phyloP scores from a whole-genome alignment of 2,888 invertebrate species.

The Drosophila neonasuta region DNA sequence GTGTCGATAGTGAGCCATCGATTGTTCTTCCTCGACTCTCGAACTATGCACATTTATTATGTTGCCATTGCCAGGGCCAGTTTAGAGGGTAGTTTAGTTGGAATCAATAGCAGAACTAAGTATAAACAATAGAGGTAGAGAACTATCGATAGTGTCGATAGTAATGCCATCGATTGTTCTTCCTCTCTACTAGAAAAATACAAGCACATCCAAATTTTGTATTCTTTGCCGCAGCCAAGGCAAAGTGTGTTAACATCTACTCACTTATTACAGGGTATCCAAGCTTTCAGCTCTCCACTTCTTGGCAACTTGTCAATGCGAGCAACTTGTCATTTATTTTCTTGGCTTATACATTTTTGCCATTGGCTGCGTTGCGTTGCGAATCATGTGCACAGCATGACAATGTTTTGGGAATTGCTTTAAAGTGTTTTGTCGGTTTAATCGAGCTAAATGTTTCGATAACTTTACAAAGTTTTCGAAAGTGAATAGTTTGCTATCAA shows the following conservation, averaged over 20 bases:
- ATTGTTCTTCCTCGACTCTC: no score
- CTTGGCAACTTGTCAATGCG: not conserved
- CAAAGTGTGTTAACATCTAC: not conserved
- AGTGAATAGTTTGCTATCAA: not conserved
- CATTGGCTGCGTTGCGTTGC: not conserved
- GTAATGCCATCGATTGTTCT: no score
- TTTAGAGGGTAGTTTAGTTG: no score
- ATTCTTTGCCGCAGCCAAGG: no score
- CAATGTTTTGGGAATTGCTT: not conserved
- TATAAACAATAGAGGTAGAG: no score
- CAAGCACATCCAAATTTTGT: no score
- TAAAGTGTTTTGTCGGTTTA: not conserved
- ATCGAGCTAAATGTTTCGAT: not conserved
- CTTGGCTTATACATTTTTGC: not conserved
- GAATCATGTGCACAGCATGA: not conserved
- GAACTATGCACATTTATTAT: no score
- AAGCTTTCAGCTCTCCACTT: not conserved
- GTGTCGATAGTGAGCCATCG: no score
- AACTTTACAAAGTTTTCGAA: not conserved
- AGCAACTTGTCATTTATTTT: slow-evolving; percentile 1
- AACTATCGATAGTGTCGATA: no score
- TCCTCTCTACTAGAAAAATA: no score
- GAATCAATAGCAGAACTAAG: no score
- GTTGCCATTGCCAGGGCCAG: no score
- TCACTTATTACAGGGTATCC: not conserved